Base-by-base conservation (phyloP, 2,113 vertebrate genomes). In the Dromas ardeola region DNA sequence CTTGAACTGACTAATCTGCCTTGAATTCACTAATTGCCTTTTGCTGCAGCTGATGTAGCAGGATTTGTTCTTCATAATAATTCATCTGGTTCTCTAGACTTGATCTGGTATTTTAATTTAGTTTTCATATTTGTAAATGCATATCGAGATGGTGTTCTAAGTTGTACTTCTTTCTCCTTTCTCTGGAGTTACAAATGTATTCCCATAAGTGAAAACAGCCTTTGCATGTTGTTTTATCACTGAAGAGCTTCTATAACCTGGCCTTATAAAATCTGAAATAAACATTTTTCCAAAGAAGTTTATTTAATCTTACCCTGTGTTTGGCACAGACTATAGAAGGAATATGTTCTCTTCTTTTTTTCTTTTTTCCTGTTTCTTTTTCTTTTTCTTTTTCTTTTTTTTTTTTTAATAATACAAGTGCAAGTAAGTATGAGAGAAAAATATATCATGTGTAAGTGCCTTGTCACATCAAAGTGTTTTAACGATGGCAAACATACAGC, bases 311-410 rank as follows among this genome's bases (percentile, higher is more conserved):
- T 66, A 52, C 5, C 1, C 2, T 32, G 14, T 61, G 18, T 69
- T 94, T 85, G 27, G 25, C 30, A 71, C 1, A 32, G 17, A 45
- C 21, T 58, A 6, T 11, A 22, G n/a, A 45, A 86, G 4, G 7
- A 36, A 50, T 58, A 21, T n/a, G 2, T 18, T 76, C 1, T 32
- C 1, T 8, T 13, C 21, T 0, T 34, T 9, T 10, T 13, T 11
- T 7, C 23, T 17, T 10, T n/a, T n/a, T n/a, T n/a, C n/a, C n/a
- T n/a, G n/a, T 19, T 27, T 14, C 40, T 2, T 10, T 15, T 30
- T 0, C 32, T 8, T 9, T 16, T 11, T 7, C 17, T 17, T 10
- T 9, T 9, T 18, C 13, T 29, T 14, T 8, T 36, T 43, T 65
- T 38, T 50, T 69, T 72, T 78, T 63, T 4, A 22, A 25, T 34